phyloP scores from a whole-genome alignment of 2,797 vertebrate species.

The Fistularia tabacaria region DNA sequence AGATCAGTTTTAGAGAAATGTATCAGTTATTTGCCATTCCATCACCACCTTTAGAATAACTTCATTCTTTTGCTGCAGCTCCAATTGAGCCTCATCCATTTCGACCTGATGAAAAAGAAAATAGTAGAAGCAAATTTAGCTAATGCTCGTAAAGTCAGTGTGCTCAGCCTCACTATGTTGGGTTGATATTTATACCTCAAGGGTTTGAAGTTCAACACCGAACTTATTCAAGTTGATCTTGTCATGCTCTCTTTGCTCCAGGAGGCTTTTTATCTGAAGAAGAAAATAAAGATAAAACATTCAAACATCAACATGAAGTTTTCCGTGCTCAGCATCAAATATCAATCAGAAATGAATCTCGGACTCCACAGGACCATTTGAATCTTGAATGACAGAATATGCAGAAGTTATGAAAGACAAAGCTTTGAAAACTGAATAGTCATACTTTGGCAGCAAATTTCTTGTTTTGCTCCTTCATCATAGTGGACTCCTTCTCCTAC shows the following conservation, averaged over 20 bases:
- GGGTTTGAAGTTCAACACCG: constrained; percentile 18
- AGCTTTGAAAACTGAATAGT: background rate
- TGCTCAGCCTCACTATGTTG: background rate
- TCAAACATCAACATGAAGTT: background rate
- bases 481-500: constrained; percentile 43
- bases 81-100: constrained; percentile 45
- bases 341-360: too few species aligned
- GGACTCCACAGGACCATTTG: too few species aligned
- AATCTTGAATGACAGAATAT: too few species aligned
- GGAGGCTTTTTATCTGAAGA: constrained; percentile 43
- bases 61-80: constrained; percentile 47
- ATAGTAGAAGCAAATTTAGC: too few species aligned
- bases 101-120: constrained; percentile 34
- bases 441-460: constrained; percentile 41
- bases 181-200: constrained; percentile 35
- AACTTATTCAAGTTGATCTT: constrained; percentile 28
- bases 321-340: background rate
- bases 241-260: constrained; percentile 32
- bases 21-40: background rate
- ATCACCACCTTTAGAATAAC: constrained; percentile 48
- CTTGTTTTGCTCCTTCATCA: constrained; percentile 42
- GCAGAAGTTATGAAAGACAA: background rate
- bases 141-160: too few species aligned
- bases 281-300: background rate
- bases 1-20: too few species aligned